A percentile compares a stretch with the other conserved stretches of the same genome.
These are phyloP conservation scores for Nicator chloris DNA, from an alignment of 2,113 vertebrate genomes.

Conservation along the genomic window DNA sequence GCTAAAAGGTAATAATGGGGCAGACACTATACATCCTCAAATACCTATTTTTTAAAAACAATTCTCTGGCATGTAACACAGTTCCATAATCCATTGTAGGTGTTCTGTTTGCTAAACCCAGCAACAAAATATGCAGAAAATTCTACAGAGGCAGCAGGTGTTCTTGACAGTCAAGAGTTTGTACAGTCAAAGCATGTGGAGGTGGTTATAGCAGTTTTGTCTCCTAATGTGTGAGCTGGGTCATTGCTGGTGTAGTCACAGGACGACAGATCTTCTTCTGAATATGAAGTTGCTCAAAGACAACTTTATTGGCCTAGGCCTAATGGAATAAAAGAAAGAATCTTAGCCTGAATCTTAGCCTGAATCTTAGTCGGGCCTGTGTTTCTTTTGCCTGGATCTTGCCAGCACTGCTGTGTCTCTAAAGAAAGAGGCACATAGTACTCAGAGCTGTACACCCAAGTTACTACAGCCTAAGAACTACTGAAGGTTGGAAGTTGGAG, in stretches of 20 bases:
- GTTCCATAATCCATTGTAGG: not conserved
- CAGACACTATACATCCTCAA: not conserved
- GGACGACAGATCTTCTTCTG: not conserved
- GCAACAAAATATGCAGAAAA: not conserved
- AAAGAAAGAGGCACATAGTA: accelerated
- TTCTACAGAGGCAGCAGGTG: not conserved
- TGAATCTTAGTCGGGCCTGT: not conserved
- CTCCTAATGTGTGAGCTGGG: not conserved
- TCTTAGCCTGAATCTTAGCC: not conserved
- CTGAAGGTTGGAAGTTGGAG: not conserved
- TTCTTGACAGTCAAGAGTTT: not conserved
- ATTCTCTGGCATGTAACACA: not conserved
- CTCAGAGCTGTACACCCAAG: not conserved
- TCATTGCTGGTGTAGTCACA: not conserved
- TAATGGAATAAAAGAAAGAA: not conserved
- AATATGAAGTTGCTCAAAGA: not conserved
- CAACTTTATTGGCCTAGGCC: not conserved
- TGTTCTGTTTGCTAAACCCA: not conserved
- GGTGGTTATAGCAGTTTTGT: not conserved
- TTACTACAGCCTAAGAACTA: not conserved
- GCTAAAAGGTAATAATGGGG: not conserved
- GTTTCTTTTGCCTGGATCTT: not conserved
- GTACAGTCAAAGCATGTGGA: not conserved
- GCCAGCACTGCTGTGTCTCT: not conserved
- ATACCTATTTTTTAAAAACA: not conserved